Evolutionary conservation across 2,888 invertebrate species (phyloP), one percentile per base, ranked within the genome.

Genomic region (Caenorhabditis sp.): DNA sequence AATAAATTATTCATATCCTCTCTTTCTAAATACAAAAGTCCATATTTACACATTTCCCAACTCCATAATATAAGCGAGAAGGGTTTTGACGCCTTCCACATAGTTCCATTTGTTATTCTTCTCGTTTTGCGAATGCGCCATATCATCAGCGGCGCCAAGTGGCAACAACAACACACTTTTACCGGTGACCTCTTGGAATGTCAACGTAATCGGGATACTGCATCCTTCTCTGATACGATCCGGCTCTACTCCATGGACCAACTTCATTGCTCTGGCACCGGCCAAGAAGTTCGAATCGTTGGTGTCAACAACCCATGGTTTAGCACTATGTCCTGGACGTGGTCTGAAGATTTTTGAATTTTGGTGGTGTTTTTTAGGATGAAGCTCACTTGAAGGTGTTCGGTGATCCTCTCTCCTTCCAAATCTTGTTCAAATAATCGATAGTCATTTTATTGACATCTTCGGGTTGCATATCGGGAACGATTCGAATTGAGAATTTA

Each of bases 121-220:
- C 90, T 99, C 97, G 90, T 97, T 97, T 90, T 97, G 86, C 95
- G 96, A 96, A 90, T 99, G 99, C 72, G 97, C 97, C 84, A 97
- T 97, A 89, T 99, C 99, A 89, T 97, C 97, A 67, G 93, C 93
- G 65, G 94, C 92, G 63, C 97, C 97, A 88, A 99, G 93, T 0
- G 97, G 97, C 81, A 99, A 91, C 77, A 99, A 91, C 86, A 97
- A 91, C 59, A 97, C 95, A 90, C 95, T 97, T 88, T 94, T 94
- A 0, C 93, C 84, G 23, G 86, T 87, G 20, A 84, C 64, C 60
- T 87, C 84, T 87, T 90, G 89, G 88, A 99, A 92, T 56, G 95
- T 95, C 77, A 97, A 90, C 60, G 97, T 96, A 73, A 97, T 94
- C 0, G 97, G 97, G 89, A 99, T 97, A 52, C 95, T 95, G 31